Base-by-base conservation (phyloP, 2,888 invertebrate genomes). In the Oligia latruncula region DNA sequence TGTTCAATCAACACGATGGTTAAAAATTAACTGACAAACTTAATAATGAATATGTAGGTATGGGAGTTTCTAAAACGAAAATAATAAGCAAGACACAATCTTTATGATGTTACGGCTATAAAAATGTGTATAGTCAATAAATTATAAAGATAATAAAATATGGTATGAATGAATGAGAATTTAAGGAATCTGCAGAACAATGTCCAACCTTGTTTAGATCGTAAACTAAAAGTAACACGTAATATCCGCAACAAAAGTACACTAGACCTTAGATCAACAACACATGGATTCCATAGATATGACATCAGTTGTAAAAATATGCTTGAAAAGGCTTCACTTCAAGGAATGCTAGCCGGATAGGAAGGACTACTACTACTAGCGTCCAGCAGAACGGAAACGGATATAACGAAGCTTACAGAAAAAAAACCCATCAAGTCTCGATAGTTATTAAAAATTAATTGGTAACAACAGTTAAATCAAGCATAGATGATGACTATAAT, bases 1-100 rank as follows among this genome's bases (percentile, higher is more conserved):
- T 93, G 92, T 94, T 95, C 92, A 94, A 95, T 96, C 95, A 95
- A 94, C 92, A 92, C 92, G 91, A 93, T 92, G 91, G 92, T 93
- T 93, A 93, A 94, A 94, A 95, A 95, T 94, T 93, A 94, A 92
- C 93, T 94, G 94, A 94, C 94, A 94, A 91, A 91, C 87, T 80
- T 89, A 90, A 92, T 93, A 93, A 94, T 95, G 92, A 95, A 95
- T 95, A 94, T 94, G 91, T 40, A 40, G 40, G 40, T 92, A 93
- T 93, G 89, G 88, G 91, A 90, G 89, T 91, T 90, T 90, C 90
- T 88, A 88, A 90, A 85, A 90, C 84, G 77, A 89, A 91, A 90
- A 91, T 89, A 88, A 92, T 92, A 92, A 89, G 90, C 88, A 89
- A 90, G 88, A 91, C 82, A 90, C 60, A 78, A 46, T 89, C 92